phyloP scores from a whole-genome alignment of 2,113 vertebrate genomes.

The Pangasianodon gigas region DNA sequence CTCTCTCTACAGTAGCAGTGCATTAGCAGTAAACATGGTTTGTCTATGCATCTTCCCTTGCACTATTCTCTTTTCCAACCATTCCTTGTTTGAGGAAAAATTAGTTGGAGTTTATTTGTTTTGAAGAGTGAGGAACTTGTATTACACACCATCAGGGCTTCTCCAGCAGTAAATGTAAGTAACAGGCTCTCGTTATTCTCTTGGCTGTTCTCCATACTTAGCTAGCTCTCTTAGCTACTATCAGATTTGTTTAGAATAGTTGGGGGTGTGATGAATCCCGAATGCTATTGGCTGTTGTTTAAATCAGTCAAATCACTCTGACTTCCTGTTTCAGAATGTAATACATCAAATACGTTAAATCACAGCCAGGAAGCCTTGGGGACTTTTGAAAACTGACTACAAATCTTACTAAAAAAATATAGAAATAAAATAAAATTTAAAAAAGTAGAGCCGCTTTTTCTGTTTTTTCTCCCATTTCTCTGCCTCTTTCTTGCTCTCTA shows the following conservation, averaged over 20 bases:
- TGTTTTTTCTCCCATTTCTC: background rate
- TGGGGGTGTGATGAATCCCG: background rate
- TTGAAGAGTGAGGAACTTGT: background rate
- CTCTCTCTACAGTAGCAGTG: background rate
- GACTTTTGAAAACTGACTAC: background rate
- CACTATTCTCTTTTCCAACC: background rate
- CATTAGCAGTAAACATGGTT: background rate
- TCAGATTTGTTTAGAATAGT: background rate
- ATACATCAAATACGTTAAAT: too few species aligned
- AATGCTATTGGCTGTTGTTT: background rate
- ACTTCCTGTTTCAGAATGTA: background rate
- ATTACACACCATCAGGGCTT: background rate
- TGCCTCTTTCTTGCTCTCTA: conserved; percentile 26
- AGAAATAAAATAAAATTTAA: too few species aligned
- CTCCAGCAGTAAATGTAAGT: too few species aligned
- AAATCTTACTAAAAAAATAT: background rate
- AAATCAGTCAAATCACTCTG: background rate
- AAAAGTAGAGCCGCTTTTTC: background rate
- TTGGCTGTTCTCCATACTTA: background rate
- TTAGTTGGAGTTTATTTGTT: background rate
- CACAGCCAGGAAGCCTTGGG: too few species aligned
- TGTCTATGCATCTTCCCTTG: background rate
- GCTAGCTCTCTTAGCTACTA: background rate
- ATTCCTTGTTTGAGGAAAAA: background rate
- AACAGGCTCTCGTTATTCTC: background rate